Evolutionary conservation across 2,797 vertebrate species (phyloP).

Genomic region (Oophaga sylvatica): DNA sequence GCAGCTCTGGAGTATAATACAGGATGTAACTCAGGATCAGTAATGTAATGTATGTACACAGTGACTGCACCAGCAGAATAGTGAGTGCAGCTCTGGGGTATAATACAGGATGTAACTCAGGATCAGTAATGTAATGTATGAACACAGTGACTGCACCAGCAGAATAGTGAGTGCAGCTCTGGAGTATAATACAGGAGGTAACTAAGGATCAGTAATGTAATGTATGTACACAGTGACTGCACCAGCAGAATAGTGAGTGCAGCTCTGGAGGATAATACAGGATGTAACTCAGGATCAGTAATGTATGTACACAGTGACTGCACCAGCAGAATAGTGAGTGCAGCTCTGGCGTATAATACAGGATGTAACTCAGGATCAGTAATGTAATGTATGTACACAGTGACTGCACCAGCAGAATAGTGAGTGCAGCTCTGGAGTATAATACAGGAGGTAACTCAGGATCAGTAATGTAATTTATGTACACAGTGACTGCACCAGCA

Average conservation of each 20-base stretch:
- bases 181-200: slow-evolving; percentile 9
- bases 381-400: not conserved
- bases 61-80: not conserved
- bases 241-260: not conserved
- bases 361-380: no score
- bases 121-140: not conserved
- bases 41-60: not conserved
- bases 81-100: not conserved
- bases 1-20: slow-evolving; percentile 7
- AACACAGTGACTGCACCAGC: not conserved
- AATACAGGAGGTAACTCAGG: not conserved
- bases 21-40: not conserved
- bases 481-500: not conserved
- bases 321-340: slow-evolving; percentile 1
- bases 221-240: not conserved
- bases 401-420: not conserved
- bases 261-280: not conserved
- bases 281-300: not conserved
- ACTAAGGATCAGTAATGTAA: no score
- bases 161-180: slow-evolving; percentile 2
- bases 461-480: not conserved
- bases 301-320: not conserved
- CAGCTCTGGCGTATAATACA: slow-evolving; percentile 4
- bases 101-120: not conserved
- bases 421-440: not conserved